Base-by-base conservation (phyloP, 2,797 vertebrate species). In the Oreortyx pictus region DNA sequence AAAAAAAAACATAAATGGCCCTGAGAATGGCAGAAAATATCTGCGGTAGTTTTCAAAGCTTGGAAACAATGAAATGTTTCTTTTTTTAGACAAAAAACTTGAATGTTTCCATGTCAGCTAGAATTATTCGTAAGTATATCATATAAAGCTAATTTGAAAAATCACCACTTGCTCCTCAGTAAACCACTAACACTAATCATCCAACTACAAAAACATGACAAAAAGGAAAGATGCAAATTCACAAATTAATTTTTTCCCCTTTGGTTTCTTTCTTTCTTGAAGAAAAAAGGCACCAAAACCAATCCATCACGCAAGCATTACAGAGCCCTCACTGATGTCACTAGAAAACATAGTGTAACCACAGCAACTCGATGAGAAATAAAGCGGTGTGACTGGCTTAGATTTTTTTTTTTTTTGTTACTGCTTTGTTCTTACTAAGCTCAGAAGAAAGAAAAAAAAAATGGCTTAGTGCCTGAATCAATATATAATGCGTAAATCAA, bases 181-280 rank as follows among this genome's bases (percentile, higher is more conserved):
- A 93, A 93, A 93, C 92, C 79, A 73, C 84, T 77, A 79, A 75
- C 20, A 61, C 19, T 78, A 44, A 82, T 73, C 67, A 85, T 13
- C 13, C n/a, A 47, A 41, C 87, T 81, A 72, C 0, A 2, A 87
- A 90, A 95, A 94, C 0, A 0, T 76, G 91, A 77, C 57, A 50
- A 82, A 44, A 87, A 90, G 76, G 94, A 90, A 96, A 96, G 46
- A 93, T 93, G 86, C 75, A 94, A 96, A 95, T 90, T 31, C 61
- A 14, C 46, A 93, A 91, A 80, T 85, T 65, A 77, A 35, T 68
- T 74, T 92, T 94, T 86, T 54, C 66, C 88, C 41, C 68, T 72
- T 75, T 10, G 25, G 29, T 54, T 92, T 35, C 47, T 82, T 93
- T 61, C 94, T 62, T 75, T 62, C 54, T 87, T 92, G 35, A 80